Base-by-base conservation (phyloP, 2,113 vertebrate genomes). In the Lepus americanus region DNA sequence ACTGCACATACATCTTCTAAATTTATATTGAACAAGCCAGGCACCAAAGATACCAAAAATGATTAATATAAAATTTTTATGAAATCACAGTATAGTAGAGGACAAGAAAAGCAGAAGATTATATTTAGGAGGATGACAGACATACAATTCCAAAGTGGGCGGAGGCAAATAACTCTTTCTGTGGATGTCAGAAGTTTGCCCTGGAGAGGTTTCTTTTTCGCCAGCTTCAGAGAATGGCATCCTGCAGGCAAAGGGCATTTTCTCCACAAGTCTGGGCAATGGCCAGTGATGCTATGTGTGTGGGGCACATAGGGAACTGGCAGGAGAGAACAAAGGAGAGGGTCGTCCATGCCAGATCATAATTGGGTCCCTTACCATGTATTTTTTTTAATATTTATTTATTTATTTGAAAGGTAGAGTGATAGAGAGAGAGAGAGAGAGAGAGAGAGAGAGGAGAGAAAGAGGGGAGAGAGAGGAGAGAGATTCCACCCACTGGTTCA, bases 21-120 rank as follows among this genome's bases (percentile, higher is more conserved):
- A 83, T 79, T 4, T 51, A 23, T 49, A n/a, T 63, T 44, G 80
- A 67, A 29, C 39, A 29, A 83, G 25, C 3, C 44, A 84, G 72
- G 63, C 29, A 72, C 64, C 33, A 70, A 73, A 23, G 49, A 94
- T 72, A n/a, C 53, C 55, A 78, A 49, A 81, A 76, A 31, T 79
- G 25, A 93, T 59, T 85, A 81, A 27, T 12, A 73, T 10, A 49
- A 27, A 63, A 93, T 44, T 94, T 77, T 92, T 70, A 77, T 77
- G 63, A 88, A 94, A n/a, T 85, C 78, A 66, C 53, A 51, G 63
- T 44, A 78, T 55, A 78, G 36, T 53, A 39, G 20, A 25, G 19
- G 49, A 36, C 11, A 86, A 92, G 49, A 49, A 82, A 63, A 53
- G 36, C 7, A 79, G 53, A 64, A 44, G 72, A 33, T 31, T 84